Base-by-base conservation (phyloP, 1,140 invertebrate genomes). In the Probaryconus sp. region DNA sequence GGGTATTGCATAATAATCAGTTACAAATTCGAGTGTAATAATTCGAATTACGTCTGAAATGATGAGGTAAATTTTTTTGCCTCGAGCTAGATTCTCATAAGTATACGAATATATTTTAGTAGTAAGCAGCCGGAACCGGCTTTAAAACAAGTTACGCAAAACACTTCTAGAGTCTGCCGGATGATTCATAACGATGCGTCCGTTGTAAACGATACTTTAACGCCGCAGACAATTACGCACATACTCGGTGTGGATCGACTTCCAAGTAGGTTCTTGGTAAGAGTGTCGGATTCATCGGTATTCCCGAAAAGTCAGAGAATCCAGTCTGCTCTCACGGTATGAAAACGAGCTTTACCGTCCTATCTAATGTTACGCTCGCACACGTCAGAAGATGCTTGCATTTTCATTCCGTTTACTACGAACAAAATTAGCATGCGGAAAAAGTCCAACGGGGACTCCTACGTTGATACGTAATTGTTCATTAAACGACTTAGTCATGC, bases 141-240 rank as follows among this genome's bases (percentile, higher is more conserved):
- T 67, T 63, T 10, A 31, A 71, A 76, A 76, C 67, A 63, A 64
- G 73, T 76, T 76, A 76, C 73, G 73, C 67, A 70, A 76, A 71
- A 51, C 61, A 45, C 60, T 45, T 33, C 60, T 42, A 47, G 60
- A 69, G 64, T 48, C 55, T 35, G 58, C 16, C 61, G 56, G 74
- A 76, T 76, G 74, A 72, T 76, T 76, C 74, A 76, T 76, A 76
- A 76, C 74, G 74, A 71, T 64, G 74, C 47, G 74, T 68, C 58
- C 56, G 63, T 42, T 71, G 74, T 76, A 71, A 76, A 64, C 61
- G 74, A 71, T 76, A 71, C 74, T 76, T 71, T 68, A 68, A 76
- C 74, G 67, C 74, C 63, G 74, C 63, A 76, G 74, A 76, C 74
- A 76, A 77, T 77, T 72, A 72, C 63, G 56, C 50, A 48, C 64